phyloP scores from a whole-genome alignment of 2,888 invertebrate species.

The Plemyria rubiginata region DNA sequence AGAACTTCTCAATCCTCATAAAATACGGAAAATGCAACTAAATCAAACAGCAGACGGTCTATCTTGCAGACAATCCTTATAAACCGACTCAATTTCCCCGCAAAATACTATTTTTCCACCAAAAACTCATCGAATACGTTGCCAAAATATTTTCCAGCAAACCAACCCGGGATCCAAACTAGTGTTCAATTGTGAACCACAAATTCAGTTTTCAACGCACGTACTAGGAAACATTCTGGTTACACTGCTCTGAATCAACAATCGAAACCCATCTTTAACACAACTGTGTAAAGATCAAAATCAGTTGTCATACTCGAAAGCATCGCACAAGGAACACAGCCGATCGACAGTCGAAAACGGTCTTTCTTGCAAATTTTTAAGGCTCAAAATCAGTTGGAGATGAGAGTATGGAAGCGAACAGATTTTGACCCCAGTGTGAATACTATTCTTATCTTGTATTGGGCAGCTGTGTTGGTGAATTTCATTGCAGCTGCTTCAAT shows the following conservation, averaged over 20 bases:
- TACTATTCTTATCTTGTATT: conserved; percentile 35
- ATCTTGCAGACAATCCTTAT: conserved; percentile 1
- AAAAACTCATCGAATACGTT: conserved; percentile 27
- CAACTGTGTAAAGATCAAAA: background rate
- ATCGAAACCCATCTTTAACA: conserved; percentile 11
- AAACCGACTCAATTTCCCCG: conserved; percentile 25
- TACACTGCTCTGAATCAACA: conserved; percentile 10
- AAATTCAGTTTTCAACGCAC: conserved; percentile 42
- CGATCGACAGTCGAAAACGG: conserved; percentile 9
- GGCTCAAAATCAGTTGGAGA: conserved; percentile 13
- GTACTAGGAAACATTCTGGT: conserved; percentile 36
- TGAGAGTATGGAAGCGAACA: background rate
- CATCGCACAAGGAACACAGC: conserved; percentile 17
- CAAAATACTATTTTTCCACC: conserved; percentile 23
- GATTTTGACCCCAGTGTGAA: conserved; percentile 28
- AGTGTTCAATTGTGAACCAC: conserved; percentile 37
- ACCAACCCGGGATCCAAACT: conserved; percentile 35
- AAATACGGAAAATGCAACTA: background rate
- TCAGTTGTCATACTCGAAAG: conserved; percentile 22
- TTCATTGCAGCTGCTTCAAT: conserved; percentile 35
- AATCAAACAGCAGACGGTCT: background rate
- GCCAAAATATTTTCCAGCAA: conserved; percentile 43
- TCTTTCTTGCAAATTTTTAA: background rate
- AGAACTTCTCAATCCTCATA: too few species aligned
- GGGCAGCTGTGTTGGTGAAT: conserved; percentile 39